Evolutionary conservation across 2,797 vertebrate species (phyloP), one percentile per base, ranked within the genome.

Genomic region (Gadopsis bispinosus): DNA sequence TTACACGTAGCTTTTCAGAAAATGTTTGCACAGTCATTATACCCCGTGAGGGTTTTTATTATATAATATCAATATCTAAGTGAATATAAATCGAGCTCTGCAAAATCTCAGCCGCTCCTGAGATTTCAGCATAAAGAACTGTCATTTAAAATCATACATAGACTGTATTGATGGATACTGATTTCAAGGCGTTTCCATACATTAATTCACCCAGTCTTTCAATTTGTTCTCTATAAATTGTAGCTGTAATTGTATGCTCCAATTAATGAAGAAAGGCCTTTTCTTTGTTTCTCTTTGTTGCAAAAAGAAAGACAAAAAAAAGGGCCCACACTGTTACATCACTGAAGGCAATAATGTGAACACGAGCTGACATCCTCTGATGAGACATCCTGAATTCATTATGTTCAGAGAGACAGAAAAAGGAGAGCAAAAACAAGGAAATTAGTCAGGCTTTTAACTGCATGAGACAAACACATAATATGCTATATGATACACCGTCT

Each of bases 371-470:
- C 80, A 86, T 87, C 80, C 63, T 85, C 80, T 75, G 77, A 88
- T 85, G 86, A 90, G 64, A 80, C 65, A 80, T 79, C 75, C 80
- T 80, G 87, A 78, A 87, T 86, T 83, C 64, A 86, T 86, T 88
- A 89, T 22, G 64, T 87, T 73, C 53, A 81, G 67, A 77, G 55
- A 78, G 70, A 73, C 17, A 55, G 58, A 79, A 45, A 45, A 61
- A 59, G 5, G 69, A 81, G 73, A 79, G 48, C 66, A 73, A 69
- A 82, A 68, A 85, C 29, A 43, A 53, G 43, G 26, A 82, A 80
- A 85, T 78, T 53, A 60, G 60, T 81, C 50, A 37, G 67, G 70
- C 69, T 84, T 84, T 86, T 65, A 62, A 63, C 74, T 51, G 71
- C 48, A 22, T 37, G 62, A 78, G 58, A n/a, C 14, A 74, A 70